Conservation (phyloP, 2,113 vertebrate genomes). For the Mellivora capensis region DNA sequence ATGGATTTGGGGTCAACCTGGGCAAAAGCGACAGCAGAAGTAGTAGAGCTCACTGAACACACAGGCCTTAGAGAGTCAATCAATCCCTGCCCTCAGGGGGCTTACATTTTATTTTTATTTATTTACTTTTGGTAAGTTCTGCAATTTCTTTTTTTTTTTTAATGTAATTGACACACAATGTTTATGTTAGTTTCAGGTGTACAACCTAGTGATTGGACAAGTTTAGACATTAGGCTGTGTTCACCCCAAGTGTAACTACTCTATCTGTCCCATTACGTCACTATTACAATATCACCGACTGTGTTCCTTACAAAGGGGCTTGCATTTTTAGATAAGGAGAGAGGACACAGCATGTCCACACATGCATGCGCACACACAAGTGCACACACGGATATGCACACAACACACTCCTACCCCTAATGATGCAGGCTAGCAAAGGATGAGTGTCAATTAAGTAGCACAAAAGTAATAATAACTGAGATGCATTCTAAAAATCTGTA, state of each 20-base stretch:
- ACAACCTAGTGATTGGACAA: not conserved
- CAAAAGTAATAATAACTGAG: not conserved
- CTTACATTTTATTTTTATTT: not conserved
- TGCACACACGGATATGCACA: no score
- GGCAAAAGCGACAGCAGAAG: not conserved
- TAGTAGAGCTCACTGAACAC: not conserved
- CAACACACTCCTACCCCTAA: not conserved
- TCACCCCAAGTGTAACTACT: not conserved
- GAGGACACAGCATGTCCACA: not conserved
- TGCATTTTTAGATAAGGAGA: not conserved
- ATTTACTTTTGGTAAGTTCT: not conserved
- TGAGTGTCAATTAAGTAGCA: not conserved
- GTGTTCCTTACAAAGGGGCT: not conserved
- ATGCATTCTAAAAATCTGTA: not conserved
- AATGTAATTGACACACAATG: not conserved
- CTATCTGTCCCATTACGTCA: not conserved
- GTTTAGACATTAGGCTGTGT: not conserved
- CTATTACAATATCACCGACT: not conserved
- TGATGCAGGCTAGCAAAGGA: not conserved
- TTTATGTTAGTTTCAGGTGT: not conserved
- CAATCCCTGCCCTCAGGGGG: not conserved
- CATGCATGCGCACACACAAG: accelerated
- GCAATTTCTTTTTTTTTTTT: not conserved
- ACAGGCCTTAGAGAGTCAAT: not conserved
- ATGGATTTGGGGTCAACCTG: not conserved